Evolutionary conservation across 92 coral and sea anemone genomes (phyloP).

Genomic region (Nematostella vectensis): DNA sequence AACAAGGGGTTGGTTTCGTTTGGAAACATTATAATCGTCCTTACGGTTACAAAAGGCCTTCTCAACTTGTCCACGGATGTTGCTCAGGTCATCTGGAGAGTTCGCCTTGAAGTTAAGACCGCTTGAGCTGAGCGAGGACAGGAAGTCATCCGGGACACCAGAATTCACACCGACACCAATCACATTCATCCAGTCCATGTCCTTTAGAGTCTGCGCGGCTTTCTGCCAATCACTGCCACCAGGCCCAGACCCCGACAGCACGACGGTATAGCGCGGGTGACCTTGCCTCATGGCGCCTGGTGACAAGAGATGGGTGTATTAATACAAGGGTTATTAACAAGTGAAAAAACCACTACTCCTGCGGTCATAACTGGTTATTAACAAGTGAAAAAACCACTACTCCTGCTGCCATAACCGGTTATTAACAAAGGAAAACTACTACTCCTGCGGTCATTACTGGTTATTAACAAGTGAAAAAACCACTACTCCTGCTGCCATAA

Average conservation of each 20-base stretch:
- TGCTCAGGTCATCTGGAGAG: constrained; percentile 12
- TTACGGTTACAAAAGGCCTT: constrained; percentile 21
- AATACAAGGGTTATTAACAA: too few species aligned
- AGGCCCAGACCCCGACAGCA: constrained; percentile 5
- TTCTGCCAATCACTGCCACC: constrained; percentile 1
- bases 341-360: too few species aligned
- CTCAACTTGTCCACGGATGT: neutral
- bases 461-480: too few species aligned
- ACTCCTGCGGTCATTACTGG: too few species aligned
- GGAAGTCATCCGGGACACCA: constrained; percentile 7
- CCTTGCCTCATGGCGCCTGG: constrained; percentile 38
- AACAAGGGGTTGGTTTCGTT: too few species aligned
- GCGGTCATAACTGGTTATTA: too few species aligned
- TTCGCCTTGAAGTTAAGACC: constrained; percentile 11
- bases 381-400: too few species aligned
- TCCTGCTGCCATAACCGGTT: too few species aligned
- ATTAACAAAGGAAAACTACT: too few species aligned
- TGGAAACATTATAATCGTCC: too few species aligned
- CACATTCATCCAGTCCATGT: constrained; percentile 21
- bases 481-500: too few species aligned
- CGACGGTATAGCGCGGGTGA: constrained; percentile 11
- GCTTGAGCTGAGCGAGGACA: constrained; percentile 1
- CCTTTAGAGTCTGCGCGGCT: constrained; percentile 9
- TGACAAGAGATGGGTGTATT: too few species aligned
- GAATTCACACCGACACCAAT: constrained; percentile 19